Conservation (phyloP, 2,888 invertebrate species). For the Adineta ricciae region DNA sequence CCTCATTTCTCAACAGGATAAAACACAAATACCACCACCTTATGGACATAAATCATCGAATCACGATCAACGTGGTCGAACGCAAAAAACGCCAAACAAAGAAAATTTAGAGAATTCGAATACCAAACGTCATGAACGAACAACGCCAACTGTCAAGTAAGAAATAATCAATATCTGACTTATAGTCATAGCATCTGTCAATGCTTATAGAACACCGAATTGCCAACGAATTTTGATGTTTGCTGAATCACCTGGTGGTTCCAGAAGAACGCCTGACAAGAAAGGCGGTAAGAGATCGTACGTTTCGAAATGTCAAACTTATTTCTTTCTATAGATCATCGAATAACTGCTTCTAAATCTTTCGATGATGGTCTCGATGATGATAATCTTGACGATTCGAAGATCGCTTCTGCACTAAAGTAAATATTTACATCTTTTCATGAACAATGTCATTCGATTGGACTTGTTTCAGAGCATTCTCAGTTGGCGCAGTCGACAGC, state of each 20-base stretch:
- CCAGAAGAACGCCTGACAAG: neutral
- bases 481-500: neutral
- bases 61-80: neutral
- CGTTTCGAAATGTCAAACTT: neutral
- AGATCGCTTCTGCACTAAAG: constrained; percentile 4
- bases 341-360: neutral
- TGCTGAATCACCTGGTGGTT: neutral
- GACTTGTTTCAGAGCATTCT: neutral
- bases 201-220: neutral
- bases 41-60: neutral
- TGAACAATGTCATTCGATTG: too few relatives aligned
- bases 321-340: neutral
- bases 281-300: neutral
- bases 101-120: neutral
- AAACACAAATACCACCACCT: neutral
- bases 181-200: neutral
- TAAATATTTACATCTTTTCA: neutral
- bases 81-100: neutral
- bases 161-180: neutral
- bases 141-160: constrained; percentile 2
- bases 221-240: constrained; percentile 18
- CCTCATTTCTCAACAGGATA: neutral
- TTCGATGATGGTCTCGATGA: constrained; percentile 10
- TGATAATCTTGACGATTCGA: constrained; percentile 9
- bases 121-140: neutral